Evolutionary conservation across 1,140 invertebrate species (phyloP).

Genomic region (Diplogasteroides magnus): DNA sequence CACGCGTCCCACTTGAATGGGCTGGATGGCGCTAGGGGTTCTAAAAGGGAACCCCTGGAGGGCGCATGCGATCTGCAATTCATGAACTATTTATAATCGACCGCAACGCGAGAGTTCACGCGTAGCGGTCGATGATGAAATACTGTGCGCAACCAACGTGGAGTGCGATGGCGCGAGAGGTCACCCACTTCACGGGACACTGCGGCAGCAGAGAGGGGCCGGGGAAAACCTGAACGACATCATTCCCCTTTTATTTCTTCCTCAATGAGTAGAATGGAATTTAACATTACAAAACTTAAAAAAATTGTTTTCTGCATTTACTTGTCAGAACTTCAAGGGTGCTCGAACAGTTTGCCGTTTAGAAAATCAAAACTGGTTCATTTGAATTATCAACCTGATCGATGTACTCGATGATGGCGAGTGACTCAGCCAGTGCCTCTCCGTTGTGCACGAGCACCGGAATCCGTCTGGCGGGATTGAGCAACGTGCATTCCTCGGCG

Average conservation of each 20-base stretch:
- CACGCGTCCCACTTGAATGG: not conserved
- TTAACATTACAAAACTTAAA: too few relatives aligned
- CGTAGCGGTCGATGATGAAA: not conserved
- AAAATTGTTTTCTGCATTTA: too few relatives aligned
- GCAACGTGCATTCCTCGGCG: not conserved
- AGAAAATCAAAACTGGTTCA: too few relatives aligned
- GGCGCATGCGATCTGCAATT: not conserved
- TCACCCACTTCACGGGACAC: not conserved
- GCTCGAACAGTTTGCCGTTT: not conserved
- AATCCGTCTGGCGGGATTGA: not conserved
- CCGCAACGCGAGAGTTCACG: not conserved
- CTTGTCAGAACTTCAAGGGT: not conserved
- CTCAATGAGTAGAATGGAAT: too few relatives aligned
- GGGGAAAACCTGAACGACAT: too few relatives aligned
- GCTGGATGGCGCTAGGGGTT: too few relatives aligned
- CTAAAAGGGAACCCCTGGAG: too few relatives aligned
- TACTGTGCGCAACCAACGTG: not conserved
- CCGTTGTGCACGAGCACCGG: not conserved
- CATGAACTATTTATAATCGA: not conserved
- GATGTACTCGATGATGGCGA: not conserved
- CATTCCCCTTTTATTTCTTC: too few relatives aligned
- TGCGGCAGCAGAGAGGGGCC: not conserved
- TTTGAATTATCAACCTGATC: too few relatives aligned
- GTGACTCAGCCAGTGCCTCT: not conserved
- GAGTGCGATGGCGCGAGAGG: not conserved